phyloP scores from a whole-genome alignment of 2,888 invertebrate species.

The Chalcis sispes region DNA sequence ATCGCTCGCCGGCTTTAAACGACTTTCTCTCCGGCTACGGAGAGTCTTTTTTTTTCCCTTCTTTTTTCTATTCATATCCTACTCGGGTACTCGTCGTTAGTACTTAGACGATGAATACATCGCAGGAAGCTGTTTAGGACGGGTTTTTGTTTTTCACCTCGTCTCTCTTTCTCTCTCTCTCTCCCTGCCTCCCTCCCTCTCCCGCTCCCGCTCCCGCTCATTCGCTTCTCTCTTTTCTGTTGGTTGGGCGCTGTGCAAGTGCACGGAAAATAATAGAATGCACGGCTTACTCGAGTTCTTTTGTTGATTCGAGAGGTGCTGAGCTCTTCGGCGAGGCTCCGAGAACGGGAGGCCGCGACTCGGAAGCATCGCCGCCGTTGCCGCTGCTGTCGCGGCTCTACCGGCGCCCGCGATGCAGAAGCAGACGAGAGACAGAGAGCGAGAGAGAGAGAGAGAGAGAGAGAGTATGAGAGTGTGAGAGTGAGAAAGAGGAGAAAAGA shows the following conservation, averaged over 20 bases:
- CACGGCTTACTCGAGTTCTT: conserved; percentile 29
- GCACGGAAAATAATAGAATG: conserved; percentile 46
- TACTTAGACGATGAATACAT: not conserved
- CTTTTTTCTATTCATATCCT: conserved; percentile 1
- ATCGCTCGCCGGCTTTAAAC: too few relatives aligned
- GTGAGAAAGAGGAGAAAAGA: not conserved
- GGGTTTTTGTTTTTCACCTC: too few relatives aligned
- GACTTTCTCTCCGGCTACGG: too few relatives aligned
- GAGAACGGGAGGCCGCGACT: conserved; percentile 4
- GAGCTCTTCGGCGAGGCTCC: not conserved
- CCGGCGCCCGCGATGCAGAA: not conserved
- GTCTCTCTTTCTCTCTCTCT: too few relatives aligned
- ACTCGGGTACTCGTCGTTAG: conserved; percentile 15
- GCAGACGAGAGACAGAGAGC: not conserved
- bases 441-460: too few relatives aligned
- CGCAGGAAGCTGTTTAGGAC: too few relatives aligned
- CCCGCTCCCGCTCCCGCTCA: too few relatives aligned
- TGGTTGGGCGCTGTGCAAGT: conserved; percentile 18
- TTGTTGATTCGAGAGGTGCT: conserved; percentile 11
- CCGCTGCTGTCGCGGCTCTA: not conserved
- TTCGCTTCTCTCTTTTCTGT: not conserved
- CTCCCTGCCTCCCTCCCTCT: too few relatives aligned
- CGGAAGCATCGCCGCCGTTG: not conserved
- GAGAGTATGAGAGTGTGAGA: conserved; percentile 25
- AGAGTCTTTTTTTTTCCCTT: too few relatives aligned